phyloP scores from a whole-genome alignment of 2,888 invertebrate genomes.

The Gastrophysa polygoni region DNA sequence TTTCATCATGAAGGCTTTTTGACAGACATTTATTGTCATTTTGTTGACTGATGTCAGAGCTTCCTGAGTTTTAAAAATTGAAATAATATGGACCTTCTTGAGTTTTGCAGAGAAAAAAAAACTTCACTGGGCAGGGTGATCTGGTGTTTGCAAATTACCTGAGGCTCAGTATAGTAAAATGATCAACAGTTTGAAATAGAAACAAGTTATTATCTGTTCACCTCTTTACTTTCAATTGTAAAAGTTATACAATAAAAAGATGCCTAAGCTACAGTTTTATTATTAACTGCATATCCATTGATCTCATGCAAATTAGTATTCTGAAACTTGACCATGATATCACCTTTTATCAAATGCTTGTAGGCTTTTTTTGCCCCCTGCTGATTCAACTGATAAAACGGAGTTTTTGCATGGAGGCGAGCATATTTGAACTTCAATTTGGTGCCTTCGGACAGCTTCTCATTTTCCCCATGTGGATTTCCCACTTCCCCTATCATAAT shows the following conservation, averaged over 20 bases:
- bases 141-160: too few relatives aligned
- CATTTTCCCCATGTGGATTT: slow-evolving; percentile 44
- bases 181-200: too few relatives aligned
- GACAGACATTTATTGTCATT: too few relatives aligned
- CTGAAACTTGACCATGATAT: slow-evolving; percentile 51
- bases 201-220: too few relatives aligned
- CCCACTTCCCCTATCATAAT: slow-evolving; percentile 49
- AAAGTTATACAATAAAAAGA: background rate
- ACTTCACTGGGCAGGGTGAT: too few relatives aligned
- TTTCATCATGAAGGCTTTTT: too few relatives aligned
- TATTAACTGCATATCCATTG: slow-evolving; percentile 46
- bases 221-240: background rate
- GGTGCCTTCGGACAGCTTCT: slow-evolving; percentile 43
- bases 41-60: too few relatives aligned
- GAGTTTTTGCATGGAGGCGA: slow-evolving; percentile 38
- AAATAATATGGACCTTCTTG: too few relatives aligned
- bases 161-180: too few relatives aligned
- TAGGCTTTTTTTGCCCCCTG: slow-evolving; percentile 48
- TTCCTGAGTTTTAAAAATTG: too few relatives aligned
- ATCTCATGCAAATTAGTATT: slow-evolving; percentile 53
- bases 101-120: too few relatives aligned
- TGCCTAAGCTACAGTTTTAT: background rate
- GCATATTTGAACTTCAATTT: slow-evolving; percentile 50
- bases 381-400: slow-evolving; percentile 35
- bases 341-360: slow-evolving; percentile 53